These are phyloP conservation scores for Lindbergichthys nudifrons DNA, from an alignment of 2,797 vertebrate species.

Conservation along the genomic window DNA sequence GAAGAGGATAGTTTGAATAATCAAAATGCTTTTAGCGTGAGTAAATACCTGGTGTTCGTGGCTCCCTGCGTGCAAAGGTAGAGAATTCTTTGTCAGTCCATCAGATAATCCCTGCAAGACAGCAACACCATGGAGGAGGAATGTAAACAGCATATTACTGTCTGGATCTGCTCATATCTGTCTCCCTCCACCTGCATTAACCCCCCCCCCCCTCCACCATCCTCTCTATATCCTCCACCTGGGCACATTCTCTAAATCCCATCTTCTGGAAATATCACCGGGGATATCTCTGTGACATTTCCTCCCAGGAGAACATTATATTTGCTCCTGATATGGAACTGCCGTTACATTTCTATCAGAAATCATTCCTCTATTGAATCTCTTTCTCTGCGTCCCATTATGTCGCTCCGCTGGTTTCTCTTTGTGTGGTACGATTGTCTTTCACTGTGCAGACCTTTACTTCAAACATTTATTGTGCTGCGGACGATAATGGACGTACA, in stretches of 20 bases:
- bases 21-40: not conserved
- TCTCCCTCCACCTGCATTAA: conserved; percentile 24
- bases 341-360: conserved; percentile 33
- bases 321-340: conserved; percentile 30
- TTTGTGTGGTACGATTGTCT: conserved; percentile 13
- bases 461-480: not conserved
- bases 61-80: conserved; percentile 2
- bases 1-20: too few species aligned
- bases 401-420: conserved; percentile 11
- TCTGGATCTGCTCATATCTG: conserved; percentile 61
- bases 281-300: conserved; percentile 24
- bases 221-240: not conserved
- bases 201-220: not conserved
- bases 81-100: conserved; percentile 46
- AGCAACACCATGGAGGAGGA: conserved; percentile 60
- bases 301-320: conserved; percentile 26
- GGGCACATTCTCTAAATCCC: not conserved
- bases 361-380: conserved; percentile 2
- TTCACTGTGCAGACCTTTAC: conserved; percentile 31
- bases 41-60: conserved; percentile 19
- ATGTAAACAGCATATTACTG: conserved; percentile 78
- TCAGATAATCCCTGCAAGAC: conserved; percentile 58
- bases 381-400: conserved; percentile 12
- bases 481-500: not conserved
- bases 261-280: conserved; percentile 7